Conservation (phyloP, 2,113 vertebrate genomes). For the Cichladusa arquata region DNA sequence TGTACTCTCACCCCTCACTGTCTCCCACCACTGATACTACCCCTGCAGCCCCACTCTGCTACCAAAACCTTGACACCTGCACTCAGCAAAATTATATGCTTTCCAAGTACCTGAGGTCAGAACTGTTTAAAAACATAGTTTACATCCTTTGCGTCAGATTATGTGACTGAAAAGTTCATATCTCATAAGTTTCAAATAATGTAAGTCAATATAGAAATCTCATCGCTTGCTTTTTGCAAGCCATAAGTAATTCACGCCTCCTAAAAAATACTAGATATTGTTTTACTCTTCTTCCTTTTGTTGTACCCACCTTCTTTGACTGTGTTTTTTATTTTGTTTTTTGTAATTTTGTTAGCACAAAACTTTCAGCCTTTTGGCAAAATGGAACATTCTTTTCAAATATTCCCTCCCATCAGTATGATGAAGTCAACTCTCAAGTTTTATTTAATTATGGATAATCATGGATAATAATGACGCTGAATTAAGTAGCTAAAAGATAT, state of each 20-base stretch:
- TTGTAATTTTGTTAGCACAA: not conserved
- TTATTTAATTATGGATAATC: not conserved
- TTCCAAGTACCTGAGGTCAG: not conserved
- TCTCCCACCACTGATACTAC: accelerated
- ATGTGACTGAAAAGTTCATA: not conserved
- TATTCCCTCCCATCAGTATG: not conserved
- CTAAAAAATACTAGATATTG: not conserved
- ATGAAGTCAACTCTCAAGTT: not conserved
- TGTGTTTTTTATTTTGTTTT: not conserved
- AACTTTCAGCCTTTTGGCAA: not conserved
- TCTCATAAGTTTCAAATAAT: not conserved
- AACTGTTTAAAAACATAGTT: not conserved
- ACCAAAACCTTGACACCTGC: not conserved
- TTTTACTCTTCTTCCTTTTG: not conserved
- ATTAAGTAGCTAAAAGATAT: not conserved
- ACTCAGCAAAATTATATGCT: not conserved
- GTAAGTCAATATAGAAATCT: not conserved
- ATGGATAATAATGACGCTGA: not conserved
- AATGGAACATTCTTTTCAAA: not conserved
- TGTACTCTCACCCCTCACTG: not conserved
- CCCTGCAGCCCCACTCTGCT: accelerated
- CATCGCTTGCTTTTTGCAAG: not conserved
- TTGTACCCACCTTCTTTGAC: not conserved
- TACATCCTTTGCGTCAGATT: not conserved
- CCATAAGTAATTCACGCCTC: not conserved